Evolutionary conservation across 92 coral and sea anemone species (phyloP).

Genomic region (Parazoanthus atlanticus): DNA sequence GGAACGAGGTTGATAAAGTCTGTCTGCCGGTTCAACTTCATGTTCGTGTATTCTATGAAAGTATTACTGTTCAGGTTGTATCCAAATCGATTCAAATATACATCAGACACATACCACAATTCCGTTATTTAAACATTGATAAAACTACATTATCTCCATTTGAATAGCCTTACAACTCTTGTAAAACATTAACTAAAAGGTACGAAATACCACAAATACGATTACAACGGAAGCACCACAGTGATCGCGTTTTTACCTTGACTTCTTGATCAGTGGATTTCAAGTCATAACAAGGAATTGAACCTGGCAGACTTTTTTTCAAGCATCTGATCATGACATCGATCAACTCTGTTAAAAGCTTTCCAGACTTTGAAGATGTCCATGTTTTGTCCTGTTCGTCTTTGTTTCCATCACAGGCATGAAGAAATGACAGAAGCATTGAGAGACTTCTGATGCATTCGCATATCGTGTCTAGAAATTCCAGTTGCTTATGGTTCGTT

Average conservation of each 20-base stretch:
- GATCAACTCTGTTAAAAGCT: background rate
- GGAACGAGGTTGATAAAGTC: too few species aligned
- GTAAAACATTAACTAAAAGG: too few species aligned
- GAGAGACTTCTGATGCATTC: slow-evolving; percentile 12
- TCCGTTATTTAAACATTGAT: too few species aligned
- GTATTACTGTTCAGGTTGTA: too few species aligned
- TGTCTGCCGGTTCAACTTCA: too few species aligned
- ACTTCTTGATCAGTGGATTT: slow-evolving; percentile 3
- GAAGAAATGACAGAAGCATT: slow-evolving; percentile 23
- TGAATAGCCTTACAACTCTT: too few species aligned
- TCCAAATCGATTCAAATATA: too few species aligned
- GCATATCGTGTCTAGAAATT: slow-evolving; percentile 2
- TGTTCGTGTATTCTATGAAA: too few species aligned
- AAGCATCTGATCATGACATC: background rate
- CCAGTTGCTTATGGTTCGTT: background rate
- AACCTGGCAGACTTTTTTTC: background rate
- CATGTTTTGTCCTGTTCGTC: background rate
- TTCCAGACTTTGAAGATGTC: background rate
- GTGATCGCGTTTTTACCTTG: background rate
- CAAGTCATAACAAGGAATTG: background rate
- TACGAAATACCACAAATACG: too few species aligned
- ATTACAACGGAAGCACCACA: background rate
- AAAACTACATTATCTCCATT: too few species aligned
- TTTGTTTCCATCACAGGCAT: background rate
- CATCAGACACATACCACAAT: too few species aligned